phyloP scores from a whole-genome alignment of 37 sponge, comb jelly and placozoan species.

The Hormiphora californensis region DNA sequence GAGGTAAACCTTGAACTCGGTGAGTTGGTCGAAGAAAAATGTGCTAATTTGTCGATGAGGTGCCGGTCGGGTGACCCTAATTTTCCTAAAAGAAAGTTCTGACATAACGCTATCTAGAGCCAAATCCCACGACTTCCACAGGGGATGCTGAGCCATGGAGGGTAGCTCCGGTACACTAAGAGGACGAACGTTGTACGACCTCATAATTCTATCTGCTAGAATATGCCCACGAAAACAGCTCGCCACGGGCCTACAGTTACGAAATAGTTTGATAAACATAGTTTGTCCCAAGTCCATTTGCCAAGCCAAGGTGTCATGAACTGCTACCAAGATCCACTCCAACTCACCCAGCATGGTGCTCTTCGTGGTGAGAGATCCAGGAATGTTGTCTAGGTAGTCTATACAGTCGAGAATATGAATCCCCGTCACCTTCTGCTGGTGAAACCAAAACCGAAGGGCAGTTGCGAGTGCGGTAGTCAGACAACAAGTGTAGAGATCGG shows the following conservation, averaged over 20 bases:
- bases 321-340: constrained; percentile 98
- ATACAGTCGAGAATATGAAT: constrained; percentile 41
- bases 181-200: constrained; percentile 81
- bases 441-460: constrained; percentile 53
- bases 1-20: constrained; percentile 75
- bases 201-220: constrained; percentile 87
- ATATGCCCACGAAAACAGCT: constrained; percentile 91
- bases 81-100: constrained; percentile 63
- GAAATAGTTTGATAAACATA: constrained; percentile 79
- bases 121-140: constrained; percentile 85
- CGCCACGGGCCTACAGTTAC: constrained; percentile 92
- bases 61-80: neutral
- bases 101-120: constrained; percentile 81
- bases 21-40: constrained; percentile 91
- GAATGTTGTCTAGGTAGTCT: constrained; percentile 43
- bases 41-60: constrained; percentile 66
- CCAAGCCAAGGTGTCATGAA: constrained; percentile 99
- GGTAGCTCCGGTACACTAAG: constrained; percentile 78
- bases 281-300: constrained; percentile 60
- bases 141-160: constrained; percentile 4
- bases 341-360: constrained; percentile 67
- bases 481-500: constrained; percentile 93
- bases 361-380: neutral
- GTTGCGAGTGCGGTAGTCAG: constrained; percentile 88
- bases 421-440: constrained; percentile 29